Conservation (phyloP, 2,888 invertebrate species). For the Drosophila niveifrons region DNA sequence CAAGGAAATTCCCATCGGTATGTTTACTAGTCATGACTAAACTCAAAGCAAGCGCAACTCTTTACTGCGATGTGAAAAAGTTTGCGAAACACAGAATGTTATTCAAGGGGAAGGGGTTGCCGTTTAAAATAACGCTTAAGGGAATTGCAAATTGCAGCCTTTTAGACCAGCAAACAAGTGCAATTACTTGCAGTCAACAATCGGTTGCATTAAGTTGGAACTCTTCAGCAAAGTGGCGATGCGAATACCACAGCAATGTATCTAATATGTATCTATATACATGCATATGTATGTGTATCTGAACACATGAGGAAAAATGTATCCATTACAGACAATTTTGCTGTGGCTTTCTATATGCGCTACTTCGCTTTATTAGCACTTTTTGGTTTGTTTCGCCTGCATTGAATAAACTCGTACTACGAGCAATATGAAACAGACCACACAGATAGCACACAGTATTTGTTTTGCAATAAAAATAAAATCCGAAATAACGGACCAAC, state of each 20-base stretch:
- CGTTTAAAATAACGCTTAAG: not conserved
- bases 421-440: slow-evolving; percentile 25
- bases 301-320: not conserved
- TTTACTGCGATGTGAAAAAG: not conserved
- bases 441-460: slow-evolving; percentile 29
- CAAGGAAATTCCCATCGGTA: not conserved
- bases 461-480: slow-evolving; percentile 56
- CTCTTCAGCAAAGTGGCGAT: slow-evolving; percentile 36
- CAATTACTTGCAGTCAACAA: slow-evolving; percentile 11
- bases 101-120: not conserved
- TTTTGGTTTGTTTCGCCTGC: slow-evolving; percentile 14
- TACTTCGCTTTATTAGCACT: slow-evolving; percentile 44
- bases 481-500: slow-evolving; percentile 58
- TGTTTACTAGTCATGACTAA: not conserved
- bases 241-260: slow-evolving; percentile 36
- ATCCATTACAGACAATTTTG: slow-evolving; percentile 12
- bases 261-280: slow-evolving; percentile 2
- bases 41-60: not conserved
- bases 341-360: slow-evolving; percentile 17
- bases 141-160: slow-evolving; percentile 2
- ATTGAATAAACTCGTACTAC: slow-evolving; percentile 6
- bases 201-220: slow-evolving; percentile 4
- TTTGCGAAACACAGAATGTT: not conserved
- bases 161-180: slow-evolving; percentile 4
- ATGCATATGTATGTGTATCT: too few relatives aligned